These are phyloP conservation scores for Ptychobarbus kaznakovi DNA, from an alignment of 2,797 vertebrate genomes.

Conservation along the genomic window DNA sequence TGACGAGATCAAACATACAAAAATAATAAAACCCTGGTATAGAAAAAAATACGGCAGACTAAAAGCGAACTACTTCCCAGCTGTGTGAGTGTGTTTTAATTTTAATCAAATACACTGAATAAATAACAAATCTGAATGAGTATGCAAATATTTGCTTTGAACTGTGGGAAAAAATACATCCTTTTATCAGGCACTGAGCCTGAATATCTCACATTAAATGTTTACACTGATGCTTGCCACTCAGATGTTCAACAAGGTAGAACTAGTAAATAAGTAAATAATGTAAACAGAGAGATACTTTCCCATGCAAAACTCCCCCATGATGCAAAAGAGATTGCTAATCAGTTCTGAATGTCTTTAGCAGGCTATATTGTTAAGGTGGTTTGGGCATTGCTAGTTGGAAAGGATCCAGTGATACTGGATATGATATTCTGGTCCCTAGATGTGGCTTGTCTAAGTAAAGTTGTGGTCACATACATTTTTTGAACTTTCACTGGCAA, in stretches of 20 bases:
- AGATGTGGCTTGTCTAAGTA: not conserved
- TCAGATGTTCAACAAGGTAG: not conserved
- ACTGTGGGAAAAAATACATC: not conserved
- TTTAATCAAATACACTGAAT: slow-evolving; percentile 1
- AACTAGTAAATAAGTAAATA: not conserved
- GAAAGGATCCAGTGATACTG: not conserved
- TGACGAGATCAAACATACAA: slow-evolving; percentile 29
- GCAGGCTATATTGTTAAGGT: not conserved
- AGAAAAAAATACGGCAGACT: slow-evolving; percentile 1
- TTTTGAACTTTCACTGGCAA: not conserved
- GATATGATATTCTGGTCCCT: slow-evolving; percentile 5
- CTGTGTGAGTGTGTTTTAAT: not conserved
- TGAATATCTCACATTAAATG: not conserved
- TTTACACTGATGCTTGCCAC: not conserved
- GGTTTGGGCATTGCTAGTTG: not conserved
- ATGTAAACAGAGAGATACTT: not conserved
- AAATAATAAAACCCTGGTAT: not conserved
- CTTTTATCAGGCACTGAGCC: not conserved
- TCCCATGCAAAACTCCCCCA: not conserved
- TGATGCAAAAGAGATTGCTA: not conserved
- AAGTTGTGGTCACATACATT: not conserved
- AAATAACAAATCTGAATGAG: slow-evolving; percentile 10
- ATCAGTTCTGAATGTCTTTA: not conserved
- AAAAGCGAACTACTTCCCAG: slow-evolving; percentile 34
- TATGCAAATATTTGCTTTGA: slow-evolving; percentile 34